phyloP scores from a whole-genome alignment of 2,113 vertebrate species.

The Toxostoma redivivum region DNA sequence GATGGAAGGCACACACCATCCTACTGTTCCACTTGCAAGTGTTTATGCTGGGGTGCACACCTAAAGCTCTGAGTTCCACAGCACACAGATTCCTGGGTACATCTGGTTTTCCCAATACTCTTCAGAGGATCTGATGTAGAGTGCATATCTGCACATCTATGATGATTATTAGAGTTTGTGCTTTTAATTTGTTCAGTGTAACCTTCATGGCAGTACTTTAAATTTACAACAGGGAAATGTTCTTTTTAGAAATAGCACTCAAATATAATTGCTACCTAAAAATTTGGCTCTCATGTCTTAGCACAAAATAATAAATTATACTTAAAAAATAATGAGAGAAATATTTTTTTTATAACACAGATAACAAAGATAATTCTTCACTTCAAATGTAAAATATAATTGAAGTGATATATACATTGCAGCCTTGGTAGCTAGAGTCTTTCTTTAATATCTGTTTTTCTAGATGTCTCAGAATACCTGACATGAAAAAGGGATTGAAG shows the following conservation, averaged over 20 bases:
- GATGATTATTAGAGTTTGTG: neutral
- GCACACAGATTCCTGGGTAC: fast-evolving
- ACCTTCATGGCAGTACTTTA: neutral
- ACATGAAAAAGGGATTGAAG: neutral
- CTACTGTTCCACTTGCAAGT: neutral
- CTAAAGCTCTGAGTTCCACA: neutral
- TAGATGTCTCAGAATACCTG: neutral
- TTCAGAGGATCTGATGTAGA: neutral
- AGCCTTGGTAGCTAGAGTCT: neutral
- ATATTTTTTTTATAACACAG: neutral
- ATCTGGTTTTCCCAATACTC: neutral
- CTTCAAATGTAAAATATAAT: neutral
- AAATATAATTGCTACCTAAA: neutral
- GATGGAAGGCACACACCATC: neutral
- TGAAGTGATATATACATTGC: neutral
- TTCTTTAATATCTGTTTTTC: neutral
- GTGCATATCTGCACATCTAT: fast-evolving
- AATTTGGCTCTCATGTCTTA: neutral
- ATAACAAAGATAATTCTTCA: neutral
- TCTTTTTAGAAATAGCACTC: neutral
- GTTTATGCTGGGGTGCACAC: neutral
- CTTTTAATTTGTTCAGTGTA: neutral
- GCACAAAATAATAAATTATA: neutral
- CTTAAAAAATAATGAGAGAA: neutral
- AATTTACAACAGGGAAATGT: neutral